Evolutionary conservation across 2,113 vertebrate species (phyloP).

Genomic region (Ciconia stormi): DNA sequence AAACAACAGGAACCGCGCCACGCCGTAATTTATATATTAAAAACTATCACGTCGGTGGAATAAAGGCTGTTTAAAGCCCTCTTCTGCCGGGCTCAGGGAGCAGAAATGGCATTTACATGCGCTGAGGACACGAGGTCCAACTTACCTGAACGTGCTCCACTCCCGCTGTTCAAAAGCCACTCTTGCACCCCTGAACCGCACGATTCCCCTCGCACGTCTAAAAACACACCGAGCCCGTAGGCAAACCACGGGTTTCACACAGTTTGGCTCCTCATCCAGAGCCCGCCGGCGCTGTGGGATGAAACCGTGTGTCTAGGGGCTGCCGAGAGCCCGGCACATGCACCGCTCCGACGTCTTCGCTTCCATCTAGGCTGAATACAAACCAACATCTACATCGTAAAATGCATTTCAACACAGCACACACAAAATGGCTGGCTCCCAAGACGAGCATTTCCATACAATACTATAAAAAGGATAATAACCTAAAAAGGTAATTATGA

Average conservation of each 20-base stretch:
- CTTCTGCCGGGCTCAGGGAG: not conserved
- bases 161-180: not conserved
- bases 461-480: constrained; percentile 27
- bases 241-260: not conserved
- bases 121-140: not conserved
- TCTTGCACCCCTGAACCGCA: not conserved
- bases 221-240: not conserved
- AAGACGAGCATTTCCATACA: constrained; percentile 11
- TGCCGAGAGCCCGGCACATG: not conserved
- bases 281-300: not conserved
- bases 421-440: constrained; percentile 64
- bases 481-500: constrained; percentile 49
- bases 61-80: not conserved
- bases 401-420: not conserved
- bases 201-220: too few relatives aligned
- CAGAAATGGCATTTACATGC: fast-evolving
- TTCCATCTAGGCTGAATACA: not conserved
- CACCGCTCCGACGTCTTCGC: not conserved
- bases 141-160: not conserved
- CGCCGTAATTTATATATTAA: not conserved
- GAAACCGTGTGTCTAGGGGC: not conserved
- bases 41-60: fast-evolving
- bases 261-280: not conserved
- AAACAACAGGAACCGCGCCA: too few relatives aligned
- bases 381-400: not conserved